These are phyloP conservation scores for Sebastes cheni DNA, from an alignment of 2,797 vertebrate genomes.

Conservation along the genomic window DNA sequence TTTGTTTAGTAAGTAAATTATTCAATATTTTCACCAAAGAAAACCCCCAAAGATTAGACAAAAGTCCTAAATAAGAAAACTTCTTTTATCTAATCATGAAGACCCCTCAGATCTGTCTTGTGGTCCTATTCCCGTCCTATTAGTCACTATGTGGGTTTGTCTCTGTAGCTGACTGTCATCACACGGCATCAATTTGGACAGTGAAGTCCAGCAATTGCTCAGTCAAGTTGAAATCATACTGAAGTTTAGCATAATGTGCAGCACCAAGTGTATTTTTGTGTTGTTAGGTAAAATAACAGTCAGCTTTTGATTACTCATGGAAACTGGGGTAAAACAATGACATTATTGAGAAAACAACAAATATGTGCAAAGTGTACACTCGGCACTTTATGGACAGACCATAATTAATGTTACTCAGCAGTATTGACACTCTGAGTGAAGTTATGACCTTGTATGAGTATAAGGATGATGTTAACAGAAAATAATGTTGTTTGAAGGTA, in stretches of 20 bases:
- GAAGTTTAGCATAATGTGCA: neutral
- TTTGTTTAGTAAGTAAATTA: neutral
- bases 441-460: neutral
- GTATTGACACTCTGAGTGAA: neutral
- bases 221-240: neutral
- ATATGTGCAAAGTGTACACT: neutral
- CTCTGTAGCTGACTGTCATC: neutral
- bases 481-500: neutral
- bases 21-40: neutral
- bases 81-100: no score
- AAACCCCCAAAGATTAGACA: no score
- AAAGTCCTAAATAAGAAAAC: no score
- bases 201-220: rapidly evolving
- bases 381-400: neutral
- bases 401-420: slow-evolving; percentile 12
- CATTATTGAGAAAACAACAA: neutral
- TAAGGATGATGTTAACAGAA: neutral
- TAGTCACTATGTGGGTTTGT: neutral
- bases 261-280: neutral
- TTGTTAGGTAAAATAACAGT: neutral
- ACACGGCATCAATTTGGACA: neutral
- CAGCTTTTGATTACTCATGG: neutral
- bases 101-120: no score
- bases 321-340: slow-evolving; percentile 3
- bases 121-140: no score